Conservation (phyloP, 2,888 invertebrate species). For the Drosophila conformis region DNA sequence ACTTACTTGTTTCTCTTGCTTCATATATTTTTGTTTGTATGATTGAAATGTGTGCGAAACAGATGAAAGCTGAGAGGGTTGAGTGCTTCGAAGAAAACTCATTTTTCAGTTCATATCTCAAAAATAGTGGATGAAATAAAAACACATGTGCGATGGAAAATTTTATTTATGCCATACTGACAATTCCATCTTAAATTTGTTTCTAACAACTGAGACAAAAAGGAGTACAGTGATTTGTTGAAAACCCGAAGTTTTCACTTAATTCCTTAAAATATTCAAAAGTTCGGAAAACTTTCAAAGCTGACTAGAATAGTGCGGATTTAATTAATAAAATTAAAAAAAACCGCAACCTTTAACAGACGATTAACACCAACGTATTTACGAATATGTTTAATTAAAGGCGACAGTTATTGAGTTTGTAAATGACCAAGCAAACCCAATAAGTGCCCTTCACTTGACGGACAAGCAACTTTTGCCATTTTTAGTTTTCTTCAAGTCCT, state of each 20-base stretch:
- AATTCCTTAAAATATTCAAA: neutral
- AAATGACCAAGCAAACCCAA: constrained; percentile 27
- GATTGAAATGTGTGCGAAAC: constrained; percentile 32
- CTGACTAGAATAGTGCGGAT: neutral
- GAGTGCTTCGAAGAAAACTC: neutral
- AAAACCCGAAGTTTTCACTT: neutral
- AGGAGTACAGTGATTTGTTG: neutral
- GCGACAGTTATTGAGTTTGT: neutral
- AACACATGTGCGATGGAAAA: neutral
- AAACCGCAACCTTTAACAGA: neutral
- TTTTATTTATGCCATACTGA: neutral
- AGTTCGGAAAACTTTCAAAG: neutral
- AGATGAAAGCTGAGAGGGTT: constrained; percentile 16
- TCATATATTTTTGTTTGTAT: neutral
- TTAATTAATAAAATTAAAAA: neutral
- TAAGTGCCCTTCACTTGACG: constrained; percentile 51
- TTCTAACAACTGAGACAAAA: neutral
- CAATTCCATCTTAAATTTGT: neutral
- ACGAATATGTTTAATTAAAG: neutral
- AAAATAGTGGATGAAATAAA: neutral
- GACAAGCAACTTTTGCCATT: constrained; percentile 7
- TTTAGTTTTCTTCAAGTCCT: constrained; percentile 6
- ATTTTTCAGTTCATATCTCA: constrained; percentile 14
- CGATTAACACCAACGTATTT: neutral
- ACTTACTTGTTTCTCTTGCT: neutral